These are phyloP conservation scores for Rosalia funebris DNA, from an alignment of 2,888 invertebrate genomes.

Conservation along the genomic window DNA sequence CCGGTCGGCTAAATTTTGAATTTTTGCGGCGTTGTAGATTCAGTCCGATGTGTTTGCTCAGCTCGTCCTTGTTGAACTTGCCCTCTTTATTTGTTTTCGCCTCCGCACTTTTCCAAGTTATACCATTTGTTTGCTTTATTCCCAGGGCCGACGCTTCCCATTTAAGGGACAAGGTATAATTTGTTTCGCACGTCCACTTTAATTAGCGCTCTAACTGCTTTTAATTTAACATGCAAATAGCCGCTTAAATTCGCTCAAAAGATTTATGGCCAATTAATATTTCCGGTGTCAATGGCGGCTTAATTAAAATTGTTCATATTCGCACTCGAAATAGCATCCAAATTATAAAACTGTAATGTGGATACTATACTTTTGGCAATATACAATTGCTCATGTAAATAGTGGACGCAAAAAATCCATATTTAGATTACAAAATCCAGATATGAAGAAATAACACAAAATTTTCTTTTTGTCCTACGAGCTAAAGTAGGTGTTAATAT, in stretches of 20 bases:
- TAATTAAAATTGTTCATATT: no score
- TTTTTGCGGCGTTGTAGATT: constrained; percentile 43
- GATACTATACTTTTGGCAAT: no score
- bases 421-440: no score
- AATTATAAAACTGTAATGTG: no score
- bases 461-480: no score
- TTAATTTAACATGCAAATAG: constrained; percentile 20
- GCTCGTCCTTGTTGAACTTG: constrained; percentile 41
- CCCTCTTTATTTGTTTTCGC: constrained; percentile 45
- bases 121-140: constrained; percentile 21
- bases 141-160: constrained; percentile 13
- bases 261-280: constrained; percentile 6
- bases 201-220: constrained; percentile 22
- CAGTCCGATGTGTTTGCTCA: constrained; percentile 47
- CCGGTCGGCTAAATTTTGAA: constrained; percentile 27
- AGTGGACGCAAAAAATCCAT: no score
- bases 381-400: no score
- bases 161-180: constrained; percentile 22
- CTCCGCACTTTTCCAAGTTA: constrained; percentile 25
- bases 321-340: no score
- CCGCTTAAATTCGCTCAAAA: constrained; percentile 5
- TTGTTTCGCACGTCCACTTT: constrained; percentile 25
- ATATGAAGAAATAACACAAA: no score
- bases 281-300: no score
- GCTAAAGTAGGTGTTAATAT: no score